These are phyloP conservation scores for Ailuropoda melanoleuca DNA, from an alignment of 2,113 vertebrate species.

Conservation along the genomic window DNA sequence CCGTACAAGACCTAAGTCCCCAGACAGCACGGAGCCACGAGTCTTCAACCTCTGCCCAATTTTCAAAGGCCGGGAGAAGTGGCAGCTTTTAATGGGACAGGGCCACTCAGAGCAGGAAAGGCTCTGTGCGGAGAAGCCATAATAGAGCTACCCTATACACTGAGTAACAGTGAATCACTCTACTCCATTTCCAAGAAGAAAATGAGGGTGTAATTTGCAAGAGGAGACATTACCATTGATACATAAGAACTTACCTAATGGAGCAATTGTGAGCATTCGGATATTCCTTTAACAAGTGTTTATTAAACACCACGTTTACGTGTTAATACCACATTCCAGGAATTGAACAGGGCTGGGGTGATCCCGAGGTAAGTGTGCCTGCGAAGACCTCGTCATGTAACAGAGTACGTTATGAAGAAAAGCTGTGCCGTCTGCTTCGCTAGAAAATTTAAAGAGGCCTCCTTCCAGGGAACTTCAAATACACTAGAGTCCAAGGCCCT, in stretches of 20 bases:
- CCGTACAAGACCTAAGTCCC: not conserved
- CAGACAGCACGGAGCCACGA: not conserved
- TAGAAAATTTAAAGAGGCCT: not conserved
- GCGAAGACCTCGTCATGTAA: not conserved
- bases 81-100: fast-evolving
- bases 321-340: not conserved
- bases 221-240: not conserved
- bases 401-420: not conserved
- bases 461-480: not conserved
- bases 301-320: not conserved
- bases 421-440: not conserved
- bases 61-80: not conserved
- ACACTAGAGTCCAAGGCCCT: not conserved
- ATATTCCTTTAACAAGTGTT: not conserved
- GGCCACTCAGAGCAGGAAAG: not conserved
- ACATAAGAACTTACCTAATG: not conserved
- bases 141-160: too few species aligned
- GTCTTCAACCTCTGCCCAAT: too few species aligned
- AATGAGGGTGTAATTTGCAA: not conserved
- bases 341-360: not conserved
- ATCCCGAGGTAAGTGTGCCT: not conserved
- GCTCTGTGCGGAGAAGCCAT: not conserved
- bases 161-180: too few species aligned
- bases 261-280: not conserved
- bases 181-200: not conserved